Evolutionary conservation across 1,140 invertebrate species (phyloP), one percentile per base, ranked within the genome.

Genomic region (Schlechtendalia chinensis): DNA sequence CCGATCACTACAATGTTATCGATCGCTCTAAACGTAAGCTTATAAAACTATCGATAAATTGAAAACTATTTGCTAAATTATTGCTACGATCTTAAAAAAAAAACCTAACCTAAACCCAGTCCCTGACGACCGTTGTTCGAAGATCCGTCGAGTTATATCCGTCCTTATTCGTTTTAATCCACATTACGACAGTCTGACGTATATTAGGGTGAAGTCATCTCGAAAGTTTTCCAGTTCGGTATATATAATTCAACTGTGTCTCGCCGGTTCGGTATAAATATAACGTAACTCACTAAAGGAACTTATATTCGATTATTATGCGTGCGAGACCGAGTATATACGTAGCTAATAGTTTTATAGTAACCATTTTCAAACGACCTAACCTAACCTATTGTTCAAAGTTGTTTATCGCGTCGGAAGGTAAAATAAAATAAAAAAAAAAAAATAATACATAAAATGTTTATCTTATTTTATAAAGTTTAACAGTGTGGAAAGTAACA

Each of bases 391-490:
- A 45, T 65, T 65, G 63, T 65, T 45, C 4, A 65, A 45, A 65
- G 29, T 45, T 65, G 12, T 14, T 45, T 45, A 39, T 39, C 63
- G 39, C 11, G 10, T 1, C 63, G 14, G 32, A 45, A 65, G 8
- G 61, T 39, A 65, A n/a, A 39, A 19, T 32, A 65, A 19, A 65
- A 39, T 39, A 39, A n/a, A n/a, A n/a, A n/a, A n/a, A n/a, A n/a
- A n/a, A n/a, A n/a, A n/a, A n/a, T n/a, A n/a, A n/a, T n/a, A n/a
- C n/a, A n/a, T n/a, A n/a, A 65, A 65, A 19, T 32, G 61, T 65
- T 29, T n/a, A 65, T 65, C 63, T 65, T 45, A 39, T 65, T 65
- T 5, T n/a, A 12, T 65, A 22, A 45, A 65, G 29, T 65, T 65
- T 16, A 65, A 65, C 10, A n/a, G 19, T 17, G 61, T 65, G 17